These are phyloP conservation scores for Gandaritis pyraliata DNA, from an alignment of 2,888 invertebrate species.

Conservation along the genomic window DNA sequence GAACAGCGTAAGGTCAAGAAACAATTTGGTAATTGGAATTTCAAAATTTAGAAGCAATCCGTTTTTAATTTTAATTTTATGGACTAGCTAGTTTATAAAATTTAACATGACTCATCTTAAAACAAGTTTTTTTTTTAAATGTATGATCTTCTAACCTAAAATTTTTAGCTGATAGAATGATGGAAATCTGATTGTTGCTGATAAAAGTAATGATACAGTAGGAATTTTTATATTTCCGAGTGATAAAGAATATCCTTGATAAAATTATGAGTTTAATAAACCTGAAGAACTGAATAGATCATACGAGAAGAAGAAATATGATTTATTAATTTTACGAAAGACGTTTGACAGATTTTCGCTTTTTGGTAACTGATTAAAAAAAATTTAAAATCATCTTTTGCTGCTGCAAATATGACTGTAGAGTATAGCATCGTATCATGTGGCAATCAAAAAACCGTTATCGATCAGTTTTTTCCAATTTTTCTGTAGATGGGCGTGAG, in stretches of 20 bases:
- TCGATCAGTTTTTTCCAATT: constrained; percentile 20
- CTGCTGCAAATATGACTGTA: constrained; percentile 10
- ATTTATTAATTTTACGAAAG: constrained; percentile 19
- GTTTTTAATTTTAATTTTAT: neutral
- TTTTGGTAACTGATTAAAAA: constrained; percentile 26
- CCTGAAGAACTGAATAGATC: constrained; percentile 13
- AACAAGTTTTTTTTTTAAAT: constrained; percentile 26
- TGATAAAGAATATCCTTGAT: constrained; percentile 29
- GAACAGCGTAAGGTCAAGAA: constrained; percentile 36
- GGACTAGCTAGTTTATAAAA: constrained; percentile 13
- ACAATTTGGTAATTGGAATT: constrained; percentile 29
- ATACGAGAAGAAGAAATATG: constrained; percentile 16
- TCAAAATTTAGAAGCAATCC: constrained; percentile 12
- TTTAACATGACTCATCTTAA: constrained; percentile 21
- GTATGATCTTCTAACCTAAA: neutral
- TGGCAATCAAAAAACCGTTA: constrained; percentile 27
- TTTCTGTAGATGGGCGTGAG: constrained; percentile 5
- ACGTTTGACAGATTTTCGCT: constrained; percentile 22
- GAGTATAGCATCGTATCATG: neutral
- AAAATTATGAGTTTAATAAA: constrained; percentile 7
- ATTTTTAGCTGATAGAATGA: too few species aligned
- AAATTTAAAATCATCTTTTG: constrained; percentile 8
- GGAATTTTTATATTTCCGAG: neutral
- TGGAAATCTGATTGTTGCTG: too few species aligned
- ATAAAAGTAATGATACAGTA: too few species aligned